These are phyloP conservation scores for Drosophila rellima DNA, from an alignment of 2,888 invertebrate genomes.

Conservation along the genomic window DNA sequence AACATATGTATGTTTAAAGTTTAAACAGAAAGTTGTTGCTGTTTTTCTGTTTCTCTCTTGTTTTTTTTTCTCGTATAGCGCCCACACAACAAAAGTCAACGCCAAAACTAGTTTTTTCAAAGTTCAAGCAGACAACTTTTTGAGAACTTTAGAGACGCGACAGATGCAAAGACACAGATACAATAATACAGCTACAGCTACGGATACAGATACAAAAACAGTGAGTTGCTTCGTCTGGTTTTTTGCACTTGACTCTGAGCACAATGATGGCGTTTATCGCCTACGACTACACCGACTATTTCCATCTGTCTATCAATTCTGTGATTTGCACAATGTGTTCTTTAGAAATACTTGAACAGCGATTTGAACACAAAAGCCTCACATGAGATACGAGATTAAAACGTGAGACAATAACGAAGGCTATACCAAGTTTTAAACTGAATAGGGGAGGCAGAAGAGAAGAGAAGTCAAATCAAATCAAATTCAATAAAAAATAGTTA, in stretches of 20 bases:
- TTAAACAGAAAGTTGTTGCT: slow-evolving; percentile 36
- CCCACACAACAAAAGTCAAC: slow-evolving; percentile 36
- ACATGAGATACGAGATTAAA: background rate
- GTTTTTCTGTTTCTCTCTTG: background rate
- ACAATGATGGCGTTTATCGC: slow-evolving; percentile 33
- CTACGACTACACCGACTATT: slow-evolving; percentile 6
- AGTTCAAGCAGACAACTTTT: slow-evolving; percentile 43
- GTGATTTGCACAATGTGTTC: slow-evolving; percentile 26
- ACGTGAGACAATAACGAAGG: slow-evolving; percentile 20
- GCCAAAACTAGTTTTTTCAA: slow-evolving; percentile 47
- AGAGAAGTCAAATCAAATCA: slow-evolving; percentile 1
- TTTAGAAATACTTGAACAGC: slow-evolving; percentile 23
- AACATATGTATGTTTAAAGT: slow-evolving; percentile 43
- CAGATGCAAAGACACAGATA: slow-evolving; percentile 5
- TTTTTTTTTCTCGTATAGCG: slow-evolving; percentile 12
- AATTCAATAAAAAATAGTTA: no score
- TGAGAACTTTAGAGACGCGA: slow-evolving; percentile 21
- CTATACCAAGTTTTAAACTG: background rate
- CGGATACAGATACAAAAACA: slow-evolving; percentile 1
- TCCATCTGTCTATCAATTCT: slow-evolving; percentile 14
- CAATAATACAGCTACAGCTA: background rate
- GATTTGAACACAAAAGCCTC: slow-evolving; percentile 8
- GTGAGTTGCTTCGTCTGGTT: slow-evolving; percentile 6
- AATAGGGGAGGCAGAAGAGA: background rate
- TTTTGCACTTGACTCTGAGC: slow-evolving; percentile 47